Percentiles rank a stretch among this genome's conserved stretches.
Evolutionary conservation across 2,113 vertebrate genomes (phyloP).

Genomic region (Otis tarda): DNA sequence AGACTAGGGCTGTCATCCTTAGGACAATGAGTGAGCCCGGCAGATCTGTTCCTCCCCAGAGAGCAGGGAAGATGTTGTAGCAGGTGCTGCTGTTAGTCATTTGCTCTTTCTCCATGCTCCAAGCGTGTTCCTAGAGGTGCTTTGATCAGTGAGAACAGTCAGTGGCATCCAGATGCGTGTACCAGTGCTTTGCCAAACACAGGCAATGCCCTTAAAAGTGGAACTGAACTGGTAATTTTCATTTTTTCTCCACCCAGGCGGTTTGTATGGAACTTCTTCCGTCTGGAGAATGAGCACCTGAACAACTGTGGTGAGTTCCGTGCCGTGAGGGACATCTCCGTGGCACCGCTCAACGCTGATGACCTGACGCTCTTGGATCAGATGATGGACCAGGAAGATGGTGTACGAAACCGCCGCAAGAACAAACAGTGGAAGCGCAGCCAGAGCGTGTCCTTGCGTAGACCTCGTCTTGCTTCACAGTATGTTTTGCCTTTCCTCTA

Average conservation of each 20-base stretch:
- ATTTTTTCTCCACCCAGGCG: conserved; percentile 73
- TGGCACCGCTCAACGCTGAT: conserved; percentile 95
- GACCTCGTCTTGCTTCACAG: conserved; percentile 90
- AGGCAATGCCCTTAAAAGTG: accelerated
- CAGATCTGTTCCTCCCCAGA: neutral
- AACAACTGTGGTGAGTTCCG: conserved; percentile 99
- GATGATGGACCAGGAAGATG: conserved; percentile 99
- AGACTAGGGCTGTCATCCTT: neutral
- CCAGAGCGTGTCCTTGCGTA: conserved; percentile 89
- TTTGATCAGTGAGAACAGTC: neutral
- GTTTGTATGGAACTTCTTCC: conserved; percentile 99
- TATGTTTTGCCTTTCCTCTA: conserved; percentile 68
- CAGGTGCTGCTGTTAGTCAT: neutral
- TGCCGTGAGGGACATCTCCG: conserved; percentile 94
- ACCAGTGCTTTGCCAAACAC: neutral
- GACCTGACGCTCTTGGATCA: conserved; percentile 97
- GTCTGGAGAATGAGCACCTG: conserved; percentile 97
- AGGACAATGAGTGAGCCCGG: neutral
- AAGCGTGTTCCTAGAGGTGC: neutral
- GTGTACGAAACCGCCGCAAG: conserved; percentile 92
- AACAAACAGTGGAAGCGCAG: conserved; percentile 91
- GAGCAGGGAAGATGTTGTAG: neutral
- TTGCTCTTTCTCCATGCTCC: neutral
- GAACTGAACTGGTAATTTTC: accelerated
- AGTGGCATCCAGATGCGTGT: neutral